Base-by-base conservation (phyloP, 2,113 vertebrate genomes). In the Gyps fulvus region DNA sequence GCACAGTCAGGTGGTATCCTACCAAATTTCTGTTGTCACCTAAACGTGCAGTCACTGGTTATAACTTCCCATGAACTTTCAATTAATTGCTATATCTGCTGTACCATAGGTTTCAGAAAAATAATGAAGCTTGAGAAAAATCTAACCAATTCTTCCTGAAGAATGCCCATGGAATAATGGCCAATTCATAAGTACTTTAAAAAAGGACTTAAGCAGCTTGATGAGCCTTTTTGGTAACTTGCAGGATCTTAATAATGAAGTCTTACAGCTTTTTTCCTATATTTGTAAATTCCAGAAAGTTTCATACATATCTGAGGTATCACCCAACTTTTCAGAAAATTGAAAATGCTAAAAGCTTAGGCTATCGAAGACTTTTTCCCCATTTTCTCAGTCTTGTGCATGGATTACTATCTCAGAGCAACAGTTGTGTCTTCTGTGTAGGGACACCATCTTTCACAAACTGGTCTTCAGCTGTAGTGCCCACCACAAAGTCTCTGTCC, bases 141-240 rank as follows among this genome's bases (percentile, higher is more conserved):
- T 20, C 7, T 36, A 71, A 67, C 7, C 34, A 20, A 25, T 74
- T 80, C 2, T 85, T 83, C 63, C n/a, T 55, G 18, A 73, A 38
- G 22, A 38, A 36, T 1, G 2, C 1, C 4, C 8, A 9, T 38
- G 9, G 34, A 58, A 61, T 12, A 9, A 59, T 22, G 7, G 1
- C 2, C 12, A 65, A 5, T 16, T 82, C 25, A 32, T 14, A 58
- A 59, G 2, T 50, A 65, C 12, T 66, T 81, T 63, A 27, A 67
- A 27, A 83, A 88, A 29, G 7, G 7, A 69, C 13, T 70, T 55
- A 57, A 38, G 15, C 16, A 63, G 14, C 10, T 63, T 61, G 32
- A 71, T 71, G n/a, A 49, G 1, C 14, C 27, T 73, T 13, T 50
- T 7, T n/a, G 5, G 6, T 49, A 57, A 61, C 9, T 36, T 73